A percentile compares a stretch with the other conserved stretches of the same genome.
phyloP scores from a whole-genome alignment of 1,140 invertebrate species.

The Penaeus indicus region DNA sequence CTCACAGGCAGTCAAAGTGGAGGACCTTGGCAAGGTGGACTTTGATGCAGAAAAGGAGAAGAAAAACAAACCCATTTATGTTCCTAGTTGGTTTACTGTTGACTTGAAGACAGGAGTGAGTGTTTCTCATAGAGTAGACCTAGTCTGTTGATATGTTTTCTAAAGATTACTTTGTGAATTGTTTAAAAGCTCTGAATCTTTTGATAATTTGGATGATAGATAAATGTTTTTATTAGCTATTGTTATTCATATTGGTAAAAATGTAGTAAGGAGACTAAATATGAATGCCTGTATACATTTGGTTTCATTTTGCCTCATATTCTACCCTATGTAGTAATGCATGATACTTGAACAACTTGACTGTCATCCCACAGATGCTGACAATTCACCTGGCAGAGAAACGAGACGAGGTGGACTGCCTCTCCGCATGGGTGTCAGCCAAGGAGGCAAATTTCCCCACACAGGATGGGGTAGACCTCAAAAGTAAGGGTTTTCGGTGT shows the following conservation, averaged over 20 bases:
- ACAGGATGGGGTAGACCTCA: slow-evolving; percentile 84
- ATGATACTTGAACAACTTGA: not conserved
- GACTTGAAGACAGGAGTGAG: slow-evolving; percentile 97
- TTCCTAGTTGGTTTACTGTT: slow-evolving; percentile 99
- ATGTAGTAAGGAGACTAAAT: too few species aligned
- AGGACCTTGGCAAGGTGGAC: slow-evolving; percentile 91
- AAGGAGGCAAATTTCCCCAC: slow-evolving; percentile 87
- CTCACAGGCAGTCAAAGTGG: slow-evolving; percentile 84
- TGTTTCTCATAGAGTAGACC: slow-evolving; percentile 52
- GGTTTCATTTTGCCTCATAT: too few species aligned
- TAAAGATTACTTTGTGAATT: too few species aligned
- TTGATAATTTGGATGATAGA: too few species aligned
- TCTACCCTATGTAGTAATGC: too few species aligned
- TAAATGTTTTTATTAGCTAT: too few species aligned
- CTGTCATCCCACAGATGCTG: slow-evolving; percentile 76
- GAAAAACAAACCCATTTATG: slow-evolving; percentile 91
- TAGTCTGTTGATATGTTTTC: too few species aligned
- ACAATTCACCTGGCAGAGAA: slow-evolving; percentile 97
- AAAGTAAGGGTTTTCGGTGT: slow-evolving; percentile 74
- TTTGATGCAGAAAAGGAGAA: slow-evolving; percentile 96
- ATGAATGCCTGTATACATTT: too few species aligned
- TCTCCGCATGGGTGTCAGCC: slow-evolving; percentile 97
- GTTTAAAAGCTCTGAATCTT: too few species aligned
- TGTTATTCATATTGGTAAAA: too few species aligned
- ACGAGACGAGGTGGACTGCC: slow-evolving; percentile 95